Evolutionary conservation across 2,113 vertebrate species (phyloP).

Genomic region (Chaenogobius annularis): DNA sequence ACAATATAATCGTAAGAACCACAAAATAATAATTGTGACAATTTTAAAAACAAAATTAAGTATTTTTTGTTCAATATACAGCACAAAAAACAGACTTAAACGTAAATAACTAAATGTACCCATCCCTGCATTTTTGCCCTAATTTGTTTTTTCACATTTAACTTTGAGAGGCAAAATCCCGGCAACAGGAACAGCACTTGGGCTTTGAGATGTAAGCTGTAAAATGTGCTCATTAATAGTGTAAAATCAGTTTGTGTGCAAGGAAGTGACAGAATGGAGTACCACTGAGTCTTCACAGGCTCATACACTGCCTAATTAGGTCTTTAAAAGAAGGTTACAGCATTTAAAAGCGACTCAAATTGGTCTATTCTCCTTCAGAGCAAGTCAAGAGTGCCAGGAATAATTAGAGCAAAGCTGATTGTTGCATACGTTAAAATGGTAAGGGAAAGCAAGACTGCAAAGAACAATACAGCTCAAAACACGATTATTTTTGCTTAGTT

Average conservation of each 20-base stretch:
- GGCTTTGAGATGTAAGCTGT: conserved; percentile 50
- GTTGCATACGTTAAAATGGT: conserved; percentile 53
- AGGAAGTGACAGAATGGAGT: conserved; percentile 72
- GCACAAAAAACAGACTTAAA: too few species aligned
- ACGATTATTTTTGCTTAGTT: neutral
- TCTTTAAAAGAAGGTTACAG: conserved; percentile 78
- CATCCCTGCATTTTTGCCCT: too few species aligned
- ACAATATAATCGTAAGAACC: too few species aligned
- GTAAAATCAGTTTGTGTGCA: conserved; percentile 71
- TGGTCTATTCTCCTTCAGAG: conserved; percentile 76
- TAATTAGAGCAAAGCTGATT: conserved; percentile 80
- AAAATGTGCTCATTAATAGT: conserved; percentile 74
- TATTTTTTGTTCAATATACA: too few species aligned
- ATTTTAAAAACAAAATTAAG: too few species aligned
- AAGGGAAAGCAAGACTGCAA: conserved; percentile 55
- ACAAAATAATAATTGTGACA: too few species aligned
- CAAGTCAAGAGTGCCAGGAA: conserved; percentile 74
- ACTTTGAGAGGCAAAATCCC: conserved; percentile 38
- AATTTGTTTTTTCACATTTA: conserved; percentile 24
- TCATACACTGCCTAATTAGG: conserved; percentile 78
- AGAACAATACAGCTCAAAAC: neutral
- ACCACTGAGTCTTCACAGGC: conserved; percentile 68
- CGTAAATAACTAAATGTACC: too few species aligned
- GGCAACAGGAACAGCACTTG: conserved; percentile 37
- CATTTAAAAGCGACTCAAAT: conserved; percentile 77